Base-by-base conservation (phyloP, 2,797 vertebrate species). In the Staurois parvus region DNA sequence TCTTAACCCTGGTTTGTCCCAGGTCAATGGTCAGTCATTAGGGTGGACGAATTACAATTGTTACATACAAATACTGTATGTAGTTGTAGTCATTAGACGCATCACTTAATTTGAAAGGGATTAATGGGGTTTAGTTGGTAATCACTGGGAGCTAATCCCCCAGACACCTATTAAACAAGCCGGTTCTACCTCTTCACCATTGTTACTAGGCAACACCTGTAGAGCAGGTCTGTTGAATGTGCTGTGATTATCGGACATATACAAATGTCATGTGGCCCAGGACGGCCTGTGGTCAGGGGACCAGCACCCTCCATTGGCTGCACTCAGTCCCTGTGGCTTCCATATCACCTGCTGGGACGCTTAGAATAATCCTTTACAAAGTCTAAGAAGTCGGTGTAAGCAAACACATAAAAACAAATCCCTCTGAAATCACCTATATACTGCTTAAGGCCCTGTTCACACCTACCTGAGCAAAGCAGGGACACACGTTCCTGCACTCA, bases 61-160 rank as follows among this genome's bases (percentile, higher is more conserved):
- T 84, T 86, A 85, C 76, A 88, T 73, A 40, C 79, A 78, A 82
- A 73, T 73, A 77, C 76, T 84, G 77, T 56, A 62, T 45, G 76
- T 45, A 15, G 83, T 52, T 28, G 30, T 76, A 75, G 70, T 72
- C 64, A 59, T 88, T 87, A 87, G 72, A 81, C 70, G 79, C 83
- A 85, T 79, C 76, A 84, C 29, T 76, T 82, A 30, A 77, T 89
- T 67, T 75, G 79, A 87, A 90, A 88, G 76, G 84, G 85, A 87
- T 86, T 89, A 84, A 84, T 42, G 45, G 74, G 84, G 85, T 87
- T 89, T 88, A 87, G 80, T 85, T 37, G 79, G 56, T 88, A 89
- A 88, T 88, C 84, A 84, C 85, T 83, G 68, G 56, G 69, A 42
- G 78, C 73, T 87, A 88, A 84, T 83, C 79, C 80, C 72, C 70